These are phyloP conservation scores for Andrena haemorrhoa DNA, from an alignment of 2,888 invertebrate species.

Conservation along the genomic window DNA sequence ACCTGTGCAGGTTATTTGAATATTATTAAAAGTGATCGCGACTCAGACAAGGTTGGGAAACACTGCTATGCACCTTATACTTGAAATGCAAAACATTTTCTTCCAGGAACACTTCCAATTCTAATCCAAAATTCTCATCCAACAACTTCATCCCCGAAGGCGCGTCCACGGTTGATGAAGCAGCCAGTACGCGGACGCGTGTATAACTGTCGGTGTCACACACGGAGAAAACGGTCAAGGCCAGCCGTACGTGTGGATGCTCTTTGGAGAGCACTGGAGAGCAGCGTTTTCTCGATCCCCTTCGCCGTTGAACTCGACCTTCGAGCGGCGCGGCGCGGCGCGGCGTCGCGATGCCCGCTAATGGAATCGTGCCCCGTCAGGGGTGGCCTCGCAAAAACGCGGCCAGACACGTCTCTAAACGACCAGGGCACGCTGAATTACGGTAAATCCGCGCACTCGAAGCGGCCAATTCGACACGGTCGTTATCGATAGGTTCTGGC, in stretches of 20 bases:
- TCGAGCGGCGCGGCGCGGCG: slow-evolving; percentile 24
- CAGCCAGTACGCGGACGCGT: slow-evolving; percentile 35
- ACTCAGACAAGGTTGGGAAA: no score
- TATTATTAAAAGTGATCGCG: no score
- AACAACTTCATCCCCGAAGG: no score
- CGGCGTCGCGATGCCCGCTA: slow-evolving; percentile 5
- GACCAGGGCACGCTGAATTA: slow-evolving; percentile 51
- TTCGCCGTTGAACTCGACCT: slow-evolving; percentile 57
- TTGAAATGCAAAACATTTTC: no score
- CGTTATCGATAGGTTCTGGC: neutral
- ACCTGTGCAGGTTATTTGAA: no score
- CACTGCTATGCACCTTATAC: no score
- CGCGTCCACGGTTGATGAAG: neutral
- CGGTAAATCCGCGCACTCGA: slow-evolving; percentile 59
- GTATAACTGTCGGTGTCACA: slow-evolving; percentile 60
- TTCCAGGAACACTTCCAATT: no score
- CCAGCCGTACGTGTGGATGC: slow-evolving; percentile 67
- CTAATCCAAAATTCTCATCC: no score
- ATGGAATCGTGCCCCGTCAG: slow-evolving; percentile 14
- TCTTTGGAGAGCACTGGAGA: slow-evolving; percentile 57
- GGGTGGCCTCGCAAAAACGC: slow-evolving; percentile 39
- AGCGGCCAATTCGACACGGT: slow-evolving; percentile 10
- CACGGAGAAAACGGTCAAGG: slow-evolving; percentile 77
- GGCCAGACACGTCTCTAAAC: neutral
- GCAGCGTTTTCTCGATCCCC: slow-evolving; percentile 59